These are phyloP conservation scores for Neostethus bicornis DNA, from an alignment of 2,797 vertebrate genomes.

Conservation along the genomic window DNA sequence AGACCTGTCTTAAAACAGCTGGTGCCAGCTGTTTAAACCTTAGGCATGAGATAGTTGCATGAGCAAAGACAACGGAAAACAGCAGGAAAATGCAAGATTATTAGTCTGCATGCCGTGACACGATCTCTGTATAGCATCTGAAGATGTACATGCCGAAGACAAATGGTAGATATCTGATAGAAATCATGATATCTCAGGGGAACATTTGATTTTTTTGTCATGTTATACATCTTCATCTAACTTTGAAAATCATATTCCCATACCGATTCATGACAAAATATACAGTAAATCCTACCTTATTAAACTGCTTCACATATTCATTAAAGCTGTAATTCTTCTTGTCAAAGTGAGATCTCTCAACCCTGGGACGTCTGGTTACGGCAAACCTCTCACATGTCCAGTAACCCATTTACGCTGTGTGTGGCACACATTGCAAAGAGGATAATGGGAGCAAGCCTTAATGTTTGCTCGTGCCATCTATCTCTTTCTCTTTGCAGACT, in stretches of 20 bases:
- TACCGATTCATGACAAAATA: neutral
- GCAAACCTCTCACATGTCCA: conserved; percentile 55
- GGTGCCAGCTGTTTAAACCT: conserved; percentile 1
- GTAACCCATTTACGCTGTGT: conserved; percentile 55
- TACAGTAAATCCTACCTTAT: conserved; percentile 2
- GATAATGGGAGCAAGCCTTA: conserved; percentile 68
- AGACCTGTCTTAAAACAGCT: neutral
- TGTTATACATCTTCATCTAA: conserved; percentile 21
- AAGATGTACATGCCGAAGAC: too few species aligned
- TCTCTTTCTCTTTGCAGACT: conserved; percentile 56
- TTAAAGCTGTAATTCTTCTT: conserved; percentile 19
- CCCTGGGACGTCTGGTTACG: conserved; percentile 50
- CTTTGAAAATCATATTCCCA: conserved; percentile 24
- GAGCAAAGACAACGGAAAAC: neutral
- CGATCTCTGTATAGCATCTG: conserved; percentile 5
- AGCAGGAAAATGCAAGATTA: conserved; percentile 30
- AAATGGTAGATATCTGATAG: conserved; percentile 52
- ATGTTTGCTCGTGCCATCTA: conserved; percentile 59
- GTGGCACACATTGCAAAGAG: conserved; percentile 52
- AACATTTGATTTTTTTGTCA: conserved; percentile 37
- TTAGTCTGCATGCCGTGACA: conserved; percentile 37
- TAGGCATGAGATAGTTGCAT: conserved; percentile 3
- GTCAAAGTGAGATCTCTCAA: conserved; percentile 39
- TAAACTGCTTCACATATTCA: conserved; percentile 2
- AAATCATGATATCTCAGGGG: conserved; percentile 38